Conservation (phyloP, 2,113 vertebrate genomes). For the Urocynchramus pylzowi region DNA sequence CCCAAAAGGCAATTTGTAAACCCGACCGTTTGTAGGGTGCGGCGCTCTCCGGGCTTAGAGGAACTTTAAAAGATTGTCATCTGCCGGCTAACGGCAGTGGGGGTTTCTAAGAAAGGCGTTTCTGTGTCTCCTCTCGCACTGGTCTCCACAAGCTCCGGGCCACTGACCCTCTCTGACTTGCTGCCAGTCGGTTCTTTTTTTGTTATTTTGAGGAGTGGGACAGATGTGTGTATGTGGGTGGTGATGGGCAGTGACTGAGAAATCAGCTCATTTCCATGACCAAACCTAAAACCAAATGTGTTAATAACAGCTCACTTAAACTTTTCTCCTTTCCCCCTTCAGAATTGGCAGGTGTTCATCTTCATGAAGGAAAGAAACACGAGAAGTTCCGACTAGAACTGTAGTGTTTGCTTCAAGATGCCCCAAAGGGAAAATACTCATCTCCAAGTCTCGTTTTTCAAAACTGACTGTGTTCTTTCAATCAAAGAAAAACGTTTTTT, state of each 20-base stretch:
- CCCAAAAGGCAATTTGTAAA: neutral
- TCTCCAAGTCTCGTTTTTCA: neutral
- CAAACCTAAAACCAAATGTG: neutral
- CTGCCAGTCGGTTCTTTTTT: neutral
- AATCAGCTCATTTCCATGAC: neutral
- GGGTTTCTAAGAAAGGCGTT: neutral
- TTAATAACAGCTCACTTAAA: neutral
- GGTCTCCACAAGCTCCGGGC: neutral
- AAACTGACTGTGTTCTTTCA: neutral
- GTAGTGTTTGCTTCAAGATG: slow-evolving; percentile 7
- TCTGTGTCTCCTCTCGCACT: neutral
- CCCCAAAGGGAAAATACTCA: neutral
- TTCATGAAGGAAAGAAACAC: neutral
- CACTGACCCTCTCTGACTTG: neutral
- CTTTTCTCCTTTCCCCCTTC: neutral
- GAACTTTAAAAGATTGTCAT: neutral
- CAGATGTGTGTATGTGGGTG: neutral
- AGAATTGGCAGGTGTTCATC: neutral
- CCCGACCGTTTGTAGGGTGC: accelerated
- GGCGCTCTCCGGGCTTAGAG: neutral
- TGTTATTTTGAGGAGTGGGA: too few species aligned
- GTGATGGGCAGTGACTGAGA: neutral
- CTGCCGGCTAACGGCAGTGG: accelerated
- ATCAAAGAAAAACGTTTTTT: neutral
- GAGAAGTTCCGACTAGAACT: neutral